A percentile compares a stretch with the other conserved stretches of the same genome.
Conservation (phyloP, 2,113 vertebrate genomes). For the Halichoerus grypus region DNA sequence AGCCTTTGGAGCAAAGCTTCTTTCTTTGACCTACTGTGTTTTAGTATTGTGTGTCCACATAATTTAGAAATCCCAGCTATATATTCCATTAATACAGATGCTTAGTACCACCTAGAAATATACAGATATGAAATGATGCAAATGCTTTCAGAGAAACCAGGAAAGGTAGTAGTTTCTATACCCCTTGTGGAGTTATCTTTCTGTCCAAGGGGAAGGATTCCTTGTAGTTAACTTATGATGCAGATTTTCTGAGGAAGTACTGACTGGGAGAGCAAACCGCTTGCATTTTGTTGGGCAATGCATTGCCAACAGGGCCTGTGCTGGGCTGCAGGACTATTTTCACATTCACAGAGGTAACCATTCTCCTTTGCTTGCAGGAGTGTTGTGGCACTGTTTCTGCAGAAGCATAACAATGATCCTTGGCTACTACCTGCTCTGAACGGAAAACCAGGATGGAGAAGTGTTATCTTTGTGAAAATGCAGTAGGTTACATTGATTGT, state of each 20-base stretch:
- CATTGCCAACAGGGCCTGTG: background rate
- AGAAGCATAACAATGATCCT: accelerated
- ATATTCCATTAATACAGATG: background rate
- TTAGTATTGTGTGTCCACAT: background rate
- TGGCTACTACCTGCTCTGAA: background rate
- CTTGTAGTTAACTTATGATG: background rate
- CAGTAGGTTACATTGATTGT: background rate
- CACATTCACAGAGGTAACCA: background rate
- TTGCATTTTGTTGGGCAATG: background rate
- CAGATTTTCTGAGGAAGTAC: background rate
- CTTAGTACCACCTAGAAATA: background rate
- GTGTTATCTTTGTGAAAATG: background rate
- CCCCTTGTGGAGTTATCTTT: background rate
- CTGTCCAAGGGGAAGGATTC: background rate
- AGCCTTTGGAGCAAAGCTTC: background rate
- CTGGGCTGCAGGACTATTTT: background rate
- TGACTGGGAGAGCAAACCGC: background rate
- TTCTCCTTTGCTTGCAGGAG: background rate
- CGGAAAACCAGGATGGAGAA: background rate
- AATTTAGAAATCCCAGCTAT: background rate
- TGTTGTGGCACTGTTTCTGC: background rate
- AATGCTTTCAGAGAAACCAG: background rate
- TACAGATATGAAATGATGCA: background rate
- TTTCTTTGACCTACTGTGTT: background rate
- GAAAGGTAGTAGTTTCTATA: background rate